A percentile compares a stretch with the other conserved stretches of the same genome.
Evolutionary conservation across 2,797 vertebrate genomes (phyloP).

Genomic region (Leptoclinus maculatus): DNA sequence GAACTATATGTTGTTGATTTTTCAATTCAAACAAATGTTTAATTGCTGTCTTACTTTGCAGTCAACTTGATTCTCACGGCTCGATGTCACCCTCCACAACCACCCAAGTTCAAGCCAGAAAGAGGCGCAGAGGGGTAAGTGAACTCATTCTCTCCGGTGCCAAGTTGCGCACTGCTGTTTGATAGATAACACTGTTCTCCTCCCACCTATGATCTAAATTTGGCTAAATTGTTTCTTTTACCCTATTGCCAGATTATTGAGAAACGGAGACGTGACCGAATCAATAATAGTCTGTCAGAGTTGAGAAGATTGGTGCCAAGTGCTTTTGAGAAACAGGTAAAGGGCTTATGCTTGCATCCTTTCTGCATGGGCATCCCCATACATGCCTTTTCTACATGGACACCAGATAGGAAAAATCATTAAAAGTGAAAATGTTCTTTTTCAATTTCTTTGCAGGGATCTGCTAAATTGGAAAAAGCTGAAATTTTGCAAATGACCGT

Average conservation of each 20-base stretch:
- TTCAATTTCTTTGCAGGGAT: slow-evolving; percentile 83
- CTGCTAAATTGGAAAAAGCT: slow-evolving; percentile 96
- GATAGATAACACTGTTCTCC: not conserved
- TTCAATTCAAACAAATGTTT: no score
- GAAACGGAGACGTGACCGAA: slow-evolving; percentile 95
- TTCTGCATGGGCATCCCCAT: not conserved
- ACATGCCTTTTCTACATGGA: not conserved
- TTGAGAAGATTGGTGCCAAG: slow-evolving; percentile 94
- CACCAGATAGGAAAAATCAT: not conserved
- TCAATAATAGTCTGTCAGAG: slow-evolving; percentile 97
- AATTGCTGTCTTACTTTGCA: slow-evolving; percentile 37
- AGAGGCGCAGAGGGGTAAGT: slow-evolving; percentile 94
- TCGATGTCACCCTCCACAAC: slow-evolving; percentile 91
- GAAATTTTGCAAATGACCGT: slow-evolving; percentile 99
- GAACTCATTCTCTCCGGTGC: not conserved
- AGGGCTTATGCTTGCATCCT: not conserved
- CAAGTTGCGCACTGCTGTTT: not conserved
- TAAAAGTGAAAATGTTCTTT: not conserved
- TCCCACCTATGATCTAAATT: not conserved
- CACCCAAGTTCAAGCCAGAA: slow-evolving; percentile 94
- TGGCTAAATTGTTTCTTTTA: not conserved
- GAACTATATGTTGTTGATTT: no score
- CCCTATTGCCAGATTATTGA: slow-evolving; percentile 90
- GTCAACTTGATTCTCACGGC: slow-evolving; percentile 85
- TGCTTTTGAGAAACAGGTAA: slow-evolving; percentile 98